Evolutionary conservation across 2,888 invertebrate genomes (phyloP), one percentile per base, ranked within the genome.

Genomic region (Chalcosyrphus nemorum): DNA sequence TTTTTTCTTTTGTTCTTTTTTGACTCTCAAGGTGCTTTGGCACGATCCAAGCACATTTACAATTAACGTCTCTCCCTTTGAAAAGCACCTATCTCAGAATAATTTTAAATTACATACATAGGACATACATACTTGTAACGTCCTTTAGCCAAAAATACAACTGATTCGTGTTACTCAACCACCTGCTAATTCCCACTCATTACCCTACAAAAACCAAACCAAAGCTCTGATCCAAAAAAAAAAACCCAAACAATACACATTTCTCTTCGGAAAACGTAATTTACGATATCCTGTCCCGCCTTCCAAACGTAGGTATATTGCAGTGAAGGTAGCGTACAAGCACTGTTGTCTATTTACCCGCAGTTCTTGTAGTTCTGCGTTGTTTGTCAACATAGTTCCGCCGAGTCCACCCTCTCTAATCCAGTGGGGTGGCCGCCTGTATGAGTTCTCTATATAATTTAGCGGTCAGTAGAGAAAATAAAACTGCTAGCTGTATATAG

Each of bases 311-410:
- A 5, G 11, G 57, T 21, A 43, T 74, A 57, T 59, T 59, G 57
- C 66, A 29, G 50, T 35, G 41, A 19, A 59, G 52, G 52, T 41
- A 66, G 52, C 76, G 50, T 59, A 76, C 76, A 52, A 43, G 21
- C n/a, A 41, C 59, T 52, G 29, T 50, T n/a, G n/a, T n/a, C n/a
- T n/a, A n/a, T n/a, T 68, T 75, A 32, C 17, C n/a, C 17, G 45
- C 19, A 32, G 21, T 27, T 56, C 41, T 41, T 21, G 19, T 13
- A 43, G 13, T 21, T 57, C 27, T 13, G 7, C 45, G 21, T 59
- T 61, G 71, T 77, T 71, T 82, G 61, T 72, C 71, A 82, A 77
- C 77, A 77, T 71, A 45, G 13, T 50, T 13, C 24, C 19, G n/a
- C 38, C 57, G 41, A 32, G 35, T 45, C 47, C 41, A 61, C 74